Evolutionary conservation across 1,140 invertebrate species (phyloP), one percentile per base, ranked within the genome.

Genomic region (Manduca sexta): DNA sequence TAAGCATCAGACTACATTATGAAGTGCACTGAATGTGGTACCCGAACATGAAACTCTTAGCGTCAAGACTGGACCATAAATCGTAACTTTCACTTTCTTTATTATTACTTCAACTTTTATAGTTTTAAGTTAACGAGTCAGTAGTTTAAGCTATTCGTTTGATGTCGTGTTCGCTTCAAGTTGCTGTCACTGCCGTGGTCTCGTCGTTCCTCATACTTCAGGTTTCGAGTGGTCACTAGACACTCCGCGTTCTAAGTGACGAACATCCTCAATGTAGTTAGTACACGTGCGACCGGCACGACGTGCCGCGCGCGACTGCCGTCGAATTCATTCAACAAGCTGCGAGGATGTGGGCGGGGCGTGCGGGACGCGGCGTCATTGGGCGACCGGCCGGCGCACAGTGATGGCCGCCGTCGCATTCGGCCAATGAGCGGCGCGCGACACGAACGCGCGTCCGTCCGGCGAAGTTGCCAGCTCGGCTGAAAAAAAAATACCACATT

Each of bases 401-500:
- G 62, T 70, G 69, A 84, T 84, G 80, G 80, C 80, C 70, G 80
- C 80, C 78, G 64, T 46, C 60, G 64, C 80, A 84, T 67, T 82
- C 51, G 69, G 69, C 78, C 78, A 82, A 82, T 82, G 72, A 78
- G 80, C 74, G 71, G 67, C 56, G 67, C 80, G 74, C 73, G 71
- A 64, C 69, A 63, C 60, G 76, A 78, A 84, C 80, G 80, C 80
- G 73, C 78, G 80, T 80, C 74, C 80, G 76, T 71, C 65, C 69
- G 72, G 78, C 80, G 78, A 79, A 76, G 80, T 84, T 84, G 78
- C 80, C 73, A 84, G 72, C 78, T 82, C 66, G 65, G 59, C 64
- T 69, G 64, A 74, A 84, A 82, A 52, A 55, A 82, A 84, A 84
- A 79, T 74, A 82, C 74, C 74, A 79, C 74, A 81, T 81, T 83